A percentile compares a stretch with the other conserved stretches of the same genome.
phyloP scores from a whole-genome alignment of 2,888 invertebrate genomes.

The Macrosiphum euphorbiae region DNA sequence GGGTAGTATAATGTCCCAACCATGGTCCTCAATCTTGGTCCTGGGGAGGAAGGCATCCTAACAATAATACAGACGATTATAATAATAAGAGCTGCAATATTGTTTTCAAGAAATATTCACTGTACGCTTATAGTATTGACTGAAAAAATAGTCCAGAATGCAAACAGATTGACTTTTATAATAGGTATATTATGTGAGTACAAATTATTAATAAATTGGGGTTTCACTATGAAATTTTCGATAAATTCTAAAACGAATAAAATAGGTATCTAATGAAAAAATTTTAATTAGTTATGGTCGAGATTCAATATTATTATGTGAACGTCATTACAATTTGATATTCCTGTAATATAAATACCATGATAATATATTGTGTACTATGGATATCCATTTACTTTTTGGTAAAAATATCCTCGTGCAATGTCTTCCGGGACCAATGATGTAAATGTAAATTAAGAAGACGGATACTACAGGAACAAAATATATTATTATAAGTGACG shows the following conservation, averaged over 20 bases:
- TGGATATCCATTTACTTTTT: neutral
- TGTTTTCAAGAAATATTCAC: neutral
- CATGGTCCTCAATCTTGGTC: no score
- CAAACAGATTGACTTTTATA: no score
- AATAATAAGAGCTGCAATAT: neutral
- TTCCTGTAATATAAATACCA: no score
- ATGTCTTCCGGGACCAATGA: no score
- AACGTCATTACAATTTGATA: neutral
- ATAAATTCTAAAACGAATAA: neutral
- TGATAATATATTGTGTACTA: neutral
- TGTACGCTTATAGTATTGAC: neutral
- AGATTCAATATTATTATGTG: neutral
- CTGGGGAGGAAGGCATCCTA: neutral
- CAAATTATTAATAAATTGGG: neutral
- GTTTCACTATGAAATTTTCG: neutral
- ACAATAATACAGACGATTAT: neutral
- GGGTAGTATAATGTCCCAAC: neutral
- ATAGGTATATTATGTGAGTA: neutral
- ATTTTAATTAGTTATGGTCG: neutral
- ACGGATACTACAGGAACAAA: no score
- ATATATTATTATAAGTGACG: neutral
- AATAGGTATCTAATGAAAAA: neutral
- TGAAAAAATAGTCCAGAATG: neutral
- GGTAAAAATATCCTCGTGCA: neutral
- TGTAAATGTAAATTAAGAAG: no score